Conservation (phyloP, 2,888 invertebrate species). For the Chrysodeixis includens region DNA sequence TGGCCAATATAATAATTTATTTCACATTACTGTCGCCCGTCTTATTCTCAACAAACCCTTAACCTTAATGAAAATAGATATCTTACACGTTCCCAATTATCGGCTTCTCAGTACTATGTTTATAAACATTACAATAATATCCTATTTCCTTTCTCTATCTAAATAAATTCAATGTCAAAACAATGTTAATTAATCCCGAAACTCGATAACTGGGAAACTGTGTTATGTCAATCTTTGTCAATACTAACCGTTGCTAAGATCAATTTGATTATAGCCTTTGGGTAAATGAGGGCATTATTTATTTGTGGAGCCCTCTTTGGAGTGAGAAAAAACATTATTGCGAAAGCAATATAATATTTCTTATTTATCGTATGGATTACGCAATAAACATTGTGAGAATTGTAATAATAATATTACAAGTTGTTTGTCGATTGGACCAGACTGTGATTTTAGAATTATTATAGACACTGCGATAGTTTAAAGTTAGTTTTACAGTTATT, state of each 20-base stretch:
- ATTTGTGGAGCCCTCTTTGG: neutral
- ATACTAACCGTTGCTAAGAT: constrained; percentile 16
- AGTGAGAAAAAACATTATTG: neutral
- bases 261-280: constrained; percentile 29
- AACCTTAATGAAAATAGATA: neutral
- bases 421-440: too few relatives aligned
- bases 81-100: neutral
- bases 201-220: constrained; percentile 27
- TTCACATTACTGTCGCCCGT: too few relatives aligned
- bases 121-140: constrained; percentile 1
- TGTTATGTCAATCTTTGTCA: constrained; percentile 29
- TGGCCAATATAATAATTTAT: too few relatives aligned
- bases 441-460: too few relatives aligned
- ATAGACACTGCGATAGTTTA: too few relatives aligned
- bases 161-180: constrained; percentile 33
- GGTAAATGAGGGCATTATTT: constrained; percentile 16
- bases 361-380: neutral
- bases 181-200: constrained; percentile 46
- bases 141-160: neutral
- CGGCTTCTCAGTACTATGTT: neutral
- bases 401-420: too few relatives aligned
- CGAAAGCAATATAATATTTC: neutral
- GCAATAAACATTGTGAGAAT: too few relatives aligned
- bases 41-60: neutral
- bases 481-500: too few relatives aligned